A percentile compares a stretch with the other conserved stretches of the same genome.
Evolutionary conservation across 2,113 vertebrate species (phyloP).

Genomic region (Butorides virescens): DNA sequence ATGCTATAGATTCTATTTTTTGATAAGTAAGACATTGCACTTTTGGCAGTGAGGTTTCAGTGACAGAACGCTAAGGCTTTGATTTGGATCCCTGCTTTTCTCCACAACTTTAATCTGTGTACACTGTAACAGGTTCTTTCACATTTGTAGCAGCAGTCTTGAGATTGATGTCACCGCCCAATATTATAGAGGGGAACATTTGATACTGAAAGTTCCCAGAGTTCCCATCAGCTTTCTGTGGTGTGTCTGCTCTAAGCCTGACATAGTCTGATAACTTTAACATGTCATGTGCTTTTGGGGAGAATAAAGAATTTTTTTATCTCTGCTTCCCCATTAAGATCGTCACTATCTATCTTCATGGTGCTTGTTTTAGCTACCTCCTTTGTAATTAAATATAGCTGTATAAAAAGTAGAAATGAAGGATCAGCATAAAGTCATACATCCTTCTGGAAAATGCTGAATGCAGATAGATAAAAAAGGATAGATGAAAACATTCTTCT

Average conservation of each 20-base stretch:
- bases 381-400: conserved; percentile 12
- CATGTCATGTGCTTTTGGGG: background rate
- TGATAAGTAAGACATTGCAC: conserved; percentile 60
- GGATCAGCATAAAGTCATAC: background rate
- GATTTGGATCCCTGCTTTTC: conserved; percentile 66
- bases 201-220: conserved; percentile 63
- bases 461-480: background rate
- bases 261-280: conserved; percentile 70
- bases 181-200: conserved; percentile 66
- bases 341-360: conserved; percentile 10
- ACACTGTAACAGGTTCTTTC: conserved; percentile 57
- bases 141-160: conserved; percentile 60
- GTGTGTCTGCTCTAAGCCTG: conserved; percentile 60
- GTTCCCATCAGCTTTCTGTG: conserved; percentile 61
- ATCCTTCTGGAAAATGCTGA: background rate
- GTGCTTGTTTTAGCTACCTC: background rate
- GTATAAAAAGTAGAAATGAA: background rate
- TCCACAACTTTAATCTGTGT: conserved; percentile 62
- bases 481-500: background rate
- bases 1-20: conserved; percentile 64
- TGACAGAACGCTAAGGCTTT: conserved; percentile 47
- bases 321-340: conserved; percentile 29
- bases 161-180: conserved; percentile 55
- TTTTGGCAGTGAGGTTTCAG: conserved; percentile 60
- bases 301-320: conserved; percentile 36